A percentile compares a stretch with the other conserved stretches of the same genome.
These are phyloP conservation scores for Yponomeuta sedellus DNA, from an alignment of 2,888 invertebrate species.

Conservation along the genomic window DNA sequence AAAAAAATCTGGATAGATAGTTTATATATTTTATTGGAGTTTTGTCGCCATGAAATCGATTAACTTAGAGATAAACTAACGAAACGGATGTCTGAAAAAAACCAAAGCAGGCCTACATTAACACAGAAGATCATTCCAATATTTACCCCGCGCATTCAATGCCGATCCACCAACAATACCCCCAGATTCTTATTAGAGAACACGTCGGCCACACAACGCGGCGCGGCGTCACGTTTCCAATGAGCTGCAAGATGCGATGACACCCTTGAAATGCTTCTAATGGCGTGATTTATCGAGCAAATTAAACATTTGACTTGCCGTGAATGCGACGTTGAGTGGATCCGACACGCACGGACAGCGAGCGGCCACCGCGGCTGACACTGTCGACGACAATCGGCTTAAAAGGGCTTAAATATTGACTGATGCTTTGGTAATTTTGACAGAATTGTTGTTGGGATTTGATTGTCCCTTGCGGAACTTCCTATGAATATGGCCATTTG, in stretches of 20 bases:
- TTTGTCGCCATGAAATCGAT: too few species aligned
- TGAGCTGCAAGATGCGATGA: slow-evolving; percentile 69
- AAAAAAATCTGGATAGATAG: too few species aligned
- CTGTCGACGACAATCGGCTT: slow-evolving; percentile 17
- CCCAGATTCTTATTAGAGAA: slow-evolving; percentile 3
- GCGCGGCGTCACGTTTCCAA: slow-evolving; percentile 66
- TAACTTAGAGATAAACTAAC: too few species aligned
- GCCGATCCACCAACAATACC: background rate
- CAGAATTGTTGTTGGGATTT: background rate
- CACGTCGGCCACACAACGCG: slow-evolving; percentile 21
- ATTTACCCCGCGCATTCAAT: slow-evolving; percentile 1
- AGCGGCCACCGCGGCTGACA: slow-evolving; percentile 28
- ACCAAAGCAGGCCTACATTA: background rate
- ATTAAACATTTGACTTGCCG: slow-evolving; percentile 77
- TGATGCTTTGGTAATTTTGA: background rate
- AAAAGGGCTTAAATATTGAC: background rate
- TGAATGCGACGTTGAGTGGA: slow-evolving; percentile 73
- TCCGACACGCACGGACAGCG: slow-evolving; percentile 69
- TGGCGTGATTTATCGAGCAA: slow-evolving; percentile 76
- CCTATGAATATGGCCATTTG: background rate
- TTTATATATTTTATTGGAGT: too few species aligned
- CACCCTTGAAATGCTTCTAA: slow-evolving; percentile 76
- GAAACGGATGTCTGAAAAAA: too few species aligned
- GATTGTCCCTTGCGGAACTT: background rate
- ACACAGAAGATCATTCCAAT: background rate